Percentiles rank a stretch among this genome's conserved stretches.
Evolutionary conservation across 2,113 vertebrate genomes (phyloP).

Genomic region (Otis tarda): DNA sequence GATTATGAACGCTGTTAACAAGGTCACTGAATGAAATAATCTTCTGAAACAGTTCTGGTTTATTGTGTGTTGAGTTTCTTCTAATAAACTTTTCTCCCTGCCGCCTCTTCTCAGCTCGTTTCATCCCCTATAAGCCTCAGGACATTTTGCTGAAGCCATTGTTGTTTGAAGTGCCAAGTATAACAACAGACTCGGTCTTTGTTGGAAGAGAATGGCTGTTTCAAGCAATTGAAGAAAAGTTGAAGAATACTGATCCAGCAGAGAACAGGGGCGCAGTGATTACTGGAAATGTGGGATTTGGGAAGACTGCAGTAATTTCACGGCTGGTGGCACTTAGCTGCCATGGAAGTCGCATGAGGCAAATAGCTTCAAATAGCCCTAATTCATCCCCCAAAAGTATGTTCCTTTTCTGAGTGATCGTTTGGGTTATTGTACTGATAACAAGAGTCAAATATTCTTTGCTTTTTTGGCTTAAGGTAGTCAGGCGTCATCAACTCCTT

Average conservation of each 20-base stretch:
- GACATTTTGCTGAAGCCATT: slow-evolving; percentile 97
- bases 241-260: slow-evolving; percentile 75
- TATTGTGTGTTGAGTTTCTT: neutral
- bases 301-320: slow-evolving; percentile 94
- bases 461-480: neutral
- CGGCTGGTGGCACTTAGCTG: slow-evolving; percentile 96
- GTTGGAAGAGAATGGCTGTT: slow-evolving; percentile 97
- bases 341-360: slow-evolving; percentile 95
- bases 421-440: neutral
- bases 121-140: slow-evolving; percentile 92
- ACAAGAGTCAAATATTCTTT: neutral
- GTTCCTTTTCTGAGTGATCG: neutral
- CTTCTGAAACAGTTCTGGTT: neutral
- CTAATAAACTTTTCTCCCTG: slow-evolving; percentile 16
- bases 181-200: slow-evolving; percentile 96
- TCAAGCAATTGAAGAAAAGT: slow-evolving; percentile 83
- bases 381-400: slow-evolving; percentile 86
- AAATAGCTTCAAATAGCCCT: slow-evolving; percentile 94
- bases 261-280: slow-evolving; percentile 85
- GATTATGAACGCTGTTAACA: neutral
- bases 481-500: neutral
- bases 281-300: slow-evolving; percentile 93
- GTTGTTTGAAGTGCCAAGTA: slow-evolving; percentile 97
- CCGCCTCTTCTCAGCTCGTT: slow-evolving; percentile 78
- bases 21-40: neutral